phyloP scores from a whole-genome alignment of 64 coral and sea anemone genomes.

The Acropora yongei region DNA sequence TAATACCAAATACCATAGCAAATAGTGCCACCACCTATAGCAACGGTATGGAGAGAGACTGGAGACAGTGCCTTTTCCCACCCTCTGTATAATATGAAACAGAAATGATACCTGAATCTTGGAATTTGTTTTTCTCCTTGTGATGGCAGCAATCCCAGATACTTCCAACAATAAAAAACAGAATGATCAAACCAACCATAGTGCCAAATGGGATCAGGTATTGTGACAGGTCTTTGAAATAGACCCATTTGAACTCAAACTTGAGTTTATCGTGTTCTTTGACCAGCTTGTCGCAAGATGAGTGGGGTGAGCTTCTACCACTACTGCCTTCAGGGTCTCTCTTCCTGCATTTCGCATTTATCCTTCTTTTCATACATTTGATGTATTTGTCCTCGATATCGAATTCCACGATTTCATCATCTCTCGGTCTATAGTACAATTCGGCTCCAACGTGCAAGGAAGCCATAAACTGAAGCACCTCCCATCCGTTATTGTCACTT shows the following conservation, averaged over 20 bases:
- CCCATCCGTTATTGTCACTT: background rate
- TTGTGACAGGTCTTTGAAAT: background rate
- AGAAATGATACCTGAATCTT: background rate
- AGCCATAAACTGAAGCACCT: background rate
- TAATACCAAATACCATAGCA: too few relatives aligned
- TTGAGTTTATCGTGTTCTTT: background rate
- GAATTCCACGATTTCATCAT: background rate
- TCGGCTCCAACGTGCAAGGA: background rate
- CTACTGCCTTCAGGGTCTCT: background rate
- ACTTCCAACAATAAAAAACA: background rate
- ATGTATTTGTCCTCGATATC: background rate
- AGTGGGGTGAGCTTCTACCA: too few relatives aligned
- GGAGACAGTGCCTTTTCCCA: too few relatives aligned
- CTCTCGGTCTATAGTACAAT: background rate
- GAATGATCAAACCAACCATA: background rate
- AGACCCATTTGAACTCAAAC: constrained; percentile 25
- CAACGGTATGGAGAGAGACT: too few relatives aligned
- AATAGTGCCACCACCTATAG: too few relatives aligned
- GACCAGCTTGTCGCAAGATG: background rate
- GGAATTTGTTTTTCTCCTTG: background rate
- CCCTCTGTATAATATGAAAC: background rate
- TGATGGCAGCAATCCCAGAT: constrained; percentile 5
- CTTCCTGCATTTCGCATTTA: too few relatives aligned
- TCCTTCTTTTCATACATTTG: background rate
- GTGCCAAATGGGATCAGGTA: constrained; percentile 3